Base-by-base conservation (phyloP, 1,140 invertebrate species). In the Heliothis virescens region DNA sequence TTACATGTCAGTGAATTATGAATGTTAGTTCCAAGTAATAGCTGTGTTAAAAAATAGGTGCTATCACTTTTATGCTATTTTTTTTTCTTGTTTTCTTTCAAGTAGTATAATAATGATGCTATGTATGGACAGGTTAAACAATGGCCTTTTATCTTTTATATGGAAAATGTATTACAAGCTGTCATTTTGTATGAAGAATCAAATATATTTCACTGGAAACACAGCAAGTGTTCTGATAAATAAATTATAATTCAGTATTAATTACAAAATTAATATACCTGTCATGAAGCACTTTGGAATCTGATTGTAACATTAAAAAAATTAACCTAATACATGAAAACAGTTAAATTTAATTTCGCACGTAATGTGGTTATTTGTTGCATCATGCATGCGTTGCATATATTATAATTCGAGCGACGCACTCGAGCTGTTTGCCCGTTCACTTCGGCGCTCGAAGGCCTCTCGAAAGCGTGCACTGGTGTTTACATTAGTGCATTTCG, bases 401-500 rank as follows among this genome's bases (percentile, higher is more conserved):
- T 21, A 71, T 71, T 53, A 71, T 48, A 71, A 63, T 53, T 71
- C 52, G 48, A 71, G 67, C 18, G 26, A 26, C 7, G 48, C 34
- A 65, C 34, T 29, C 34, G 62, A 10, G 62, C 18, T 29, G 48
- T 18, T 53, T 52, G 47, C 48, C 3, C 73, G 47, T 60, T 60
- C 59, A 65, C 60, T 76, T 74, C 15, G 21, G 65, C 47, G 52
- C 75, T 62, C n/a, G 63, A 78, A 78, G 75, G 75, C 62, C 75
- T 52, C 75, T 52, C 26, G 21, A 34, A 63, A 63, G 47, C 26
- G n/a, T 77, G 74, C 63, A 69, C 67, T 69, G 52, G 75, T 78
- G 75, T 78, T 78, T 78, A 78, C 75, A 78, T 59, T 69, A 78
- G 29, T 69, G 75, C 75, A 69, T 69, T 78, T 78, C 52, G 75